phyloP scores from a whole-genome alignment of 2,797 vertebrate species.

The Anguilla pacifica region DNA sequence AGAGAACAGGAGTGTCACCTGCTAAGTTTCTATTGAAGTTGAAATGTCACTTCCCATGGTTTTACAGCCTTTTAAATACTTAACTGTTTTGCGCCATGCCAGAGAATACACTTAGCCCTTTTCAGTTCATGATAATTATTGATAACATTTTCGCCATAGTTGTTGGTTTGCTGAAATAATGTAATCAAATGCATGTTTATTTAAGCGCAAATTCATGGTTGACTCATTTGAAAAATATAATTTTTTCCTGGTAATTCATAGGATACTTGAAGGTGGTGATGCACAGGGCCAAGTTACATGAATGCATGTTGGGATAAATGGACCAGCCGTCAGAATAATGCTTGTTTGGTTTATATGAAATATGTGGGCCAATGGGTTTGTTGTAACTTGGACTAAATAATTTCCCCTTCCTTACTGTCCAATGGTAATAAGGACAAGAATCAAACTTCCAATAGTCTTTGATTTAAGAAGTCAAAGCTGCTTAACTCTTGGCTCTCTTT shows the following conservation, averaged over 20 bases:
- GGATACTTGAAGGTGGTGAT: too few species aligned
- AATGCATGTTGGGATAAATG: too few species aligned
- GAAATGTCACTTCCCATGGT: slow-evolving; percentile 27
- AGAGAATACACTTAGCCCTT: slow-evolving; percentile 43
- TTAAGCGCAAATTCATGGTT: slow-evolving; percentile 45
- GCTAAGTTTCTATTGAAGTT: slow-evolving; percentile 27
- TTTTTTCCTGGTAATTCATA: too few species aligned
- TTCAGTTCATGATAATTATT: slow-evolving; percentile 41
- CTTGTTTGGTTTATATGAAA: too few species aligned
- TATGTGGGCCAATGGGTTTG: too few species aligned
- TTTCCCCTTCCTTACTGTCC: too few species aligned
- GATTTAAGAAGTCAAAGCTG: background rate
- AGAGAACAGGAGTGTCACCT: slow-evolving; percentile 27
- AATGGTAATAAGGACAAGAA: background rate
- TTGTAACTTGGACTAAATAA: too few species aligned
- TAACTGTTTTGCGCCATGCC: slow-evolving; percentile 37
- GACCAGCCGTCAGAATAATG: too few species aligned
- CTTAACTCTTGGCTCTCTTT: background rate
- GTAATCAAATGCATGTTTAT: slow-evolving; percentile 43
- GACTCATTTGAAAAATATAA: slow-evolving; percentile 15
- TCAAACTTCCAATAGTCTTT: too few species aligned
- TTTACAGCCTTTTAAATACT: slow-evolving; percentile 43
- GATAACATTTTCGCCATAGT: slow-evolving; percentile 42
- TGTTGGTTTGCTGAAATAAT: slow-evolving; percentile 35
- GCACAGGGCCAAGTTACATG: too few species aligned